These are phyloP conservation scores for Lampris incognitus DNA, from an alignment of 2,113 vertebrate species.

Conservation along the genomic window DNA sequence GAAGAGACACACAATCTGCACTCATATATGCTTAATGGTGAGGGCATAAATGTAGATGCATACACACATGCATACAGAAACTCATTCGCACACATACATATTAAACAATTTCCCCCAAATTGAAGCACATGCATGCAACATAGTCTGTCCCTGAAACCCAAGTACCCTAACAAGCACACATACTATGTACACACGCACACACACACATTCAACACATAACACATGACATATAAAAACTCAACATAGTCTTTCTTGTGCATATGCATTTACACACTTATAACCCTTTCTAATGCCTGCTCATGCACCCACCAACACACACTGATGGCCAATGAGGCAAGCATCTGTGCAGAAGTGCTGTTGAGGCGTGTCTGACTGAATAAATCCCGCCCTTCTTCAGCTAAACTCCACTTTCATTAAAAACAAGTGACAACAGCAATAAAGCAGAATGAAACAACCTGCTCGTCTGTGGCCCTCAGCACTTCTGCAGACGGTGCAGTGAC, in stretches of 20 bases:
- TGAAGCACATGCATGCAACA: background rate
- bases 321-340: constrained; percentile 1
- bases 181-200: constrained; percentile 22
- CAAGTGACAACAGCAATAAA: constrained; percentile 67
- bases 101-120: background rate
- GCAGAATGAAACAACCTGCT: constrained; percentile 34
- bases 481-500: constrained; percentile 23
- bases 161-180: background rate
- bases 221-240: background rate
- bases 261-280: background rate
- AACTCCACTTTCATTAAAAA: constrained; percentile 67
- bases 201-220: constrained; percentile 14
- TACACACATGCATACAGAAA: background rate
- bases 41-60: background rate
- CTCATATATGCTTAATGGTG: background rate
- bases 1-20: background rate
- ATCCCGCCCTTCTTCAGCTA: constrained; percentile 17
- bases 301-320: constrained; percentile 1
- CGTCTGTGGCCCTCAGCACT: constrained; percentile 39
- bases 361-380: constrained; percentile 20
- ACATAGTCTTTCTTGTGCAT: background rate
- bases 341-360: constrained; percentile 24
- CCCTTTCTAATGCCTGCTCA: background rate
- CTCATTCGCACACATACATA: background rate
- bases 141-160: background rate